A percentile compares a stretch with the other conserved stretches of the same genome.
Evolutionary conservation across 2,113 vertebrate genomes (phyloP).

Genomic region (Plotosus lineatus): DNA sequence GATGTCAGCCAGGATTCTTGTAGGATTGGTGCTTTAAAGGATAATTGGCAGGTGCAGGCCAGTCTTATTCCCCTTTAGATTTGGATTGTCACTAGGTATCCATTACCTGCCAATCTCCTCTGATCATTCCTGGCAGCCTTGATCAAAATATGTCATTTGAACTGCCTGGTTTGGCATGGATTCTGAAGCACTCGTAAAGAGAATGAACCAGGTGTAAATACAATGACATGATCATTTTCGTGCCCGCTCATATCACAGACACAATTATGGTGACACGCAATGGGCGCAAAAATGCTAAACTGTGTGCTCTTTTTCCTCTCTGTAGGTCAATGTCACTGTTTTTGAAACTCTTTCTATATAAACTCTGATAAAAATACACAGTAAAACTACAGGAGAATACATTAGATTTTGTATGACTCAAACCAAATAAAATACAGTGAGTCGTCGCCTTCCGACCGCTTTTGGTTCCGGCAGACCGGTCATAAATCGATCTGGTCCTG

Average conservation of each 20-base stretch:
- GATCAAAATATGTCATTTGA: conserved; percentile 98
- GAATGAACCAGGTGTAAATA: conserved; percentile 99
- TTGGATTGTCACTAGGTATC: conserved; percentile 99
- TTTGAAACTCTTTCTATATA: conserved; percentile 82
- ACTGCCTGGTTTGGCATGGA: conserved; percentile 93
- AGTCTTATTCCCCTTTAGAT: conserved; percentile 97
- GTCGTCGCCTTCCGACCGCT: no score
- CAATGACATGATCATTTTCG: conserved; percentile 99
- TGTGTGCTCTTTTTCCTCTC: conserved; percentile 24
- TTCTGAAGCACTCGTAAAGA: conserved; percentile 96
- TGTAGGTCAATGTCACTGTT: background rate
- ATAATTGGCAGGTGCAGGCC: conserved; percentile 98
- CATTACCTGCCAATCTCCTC: conserved; percentile 99
- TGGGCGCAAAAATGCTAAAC: conserved; percentile 25
- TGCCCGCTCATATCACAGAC: conserved; percentile 97
- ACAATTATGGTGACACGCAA: conserved; percentile 98
- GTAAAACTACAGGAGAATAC: background rate
- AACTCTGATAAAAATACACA: conserved; percentile 82
- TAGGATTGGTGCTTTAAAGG: conserved; percentile 93
- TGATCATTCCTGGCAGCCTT: conserved; percentile 99
- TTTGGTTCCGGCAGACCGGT: no score
- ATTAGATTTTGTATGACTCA: background rate
- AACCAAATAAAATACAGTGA: background rate
- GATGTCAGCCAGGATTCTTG: conserved; percentile 84
- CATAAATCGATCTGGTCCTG: no score